Percentiles rank a stretch among this genome's conserved stretches.
Conservation (phyloP, 2,797 vertebrate species). For the Odontamblyopus lacepedii region DNA sequence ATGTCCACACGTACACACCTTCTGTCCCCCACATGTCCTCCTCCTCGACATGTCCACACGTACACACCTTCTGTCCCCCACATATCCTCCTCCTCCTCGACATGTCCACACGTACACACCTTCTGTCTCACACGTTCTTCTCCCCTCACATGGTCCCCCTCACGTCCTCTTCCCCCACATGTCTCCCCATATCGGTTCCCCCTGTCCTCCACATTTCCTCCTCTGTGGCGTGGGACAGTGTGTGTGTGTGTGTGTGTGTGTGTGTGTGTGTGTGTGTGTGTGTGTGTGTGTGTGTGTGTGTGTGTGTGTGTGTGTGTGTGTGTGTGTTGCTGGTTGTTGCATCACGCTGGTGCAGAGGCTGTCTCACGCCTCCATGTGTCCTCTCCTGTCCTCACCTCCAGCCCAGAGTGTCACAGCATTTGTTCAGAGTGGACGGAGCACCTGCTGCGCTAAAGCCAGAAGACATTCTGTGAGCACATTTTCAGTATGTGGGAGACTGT, state of each 20-base stretch:
- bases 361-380: conserved; percentile 27
- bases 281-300: neutral
- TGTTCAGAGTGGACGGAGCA: too few relatives aligned
- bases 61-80: too few relatives aligned
- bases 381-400: conserved; percentile 5
- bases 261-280: neutral
- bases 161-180: too few relatives aligned
- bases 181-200: too few relatives aligned
- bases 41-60: too few relatives aligned
- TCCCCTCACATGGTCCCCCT: neutral
- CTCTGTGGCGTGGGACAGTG: neutral
- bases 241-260: neutral
- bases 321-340: neutral
- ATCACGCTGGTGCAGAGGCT: conserved; percentile 29
- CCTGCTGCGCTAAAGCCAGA: too few relatives aligned
- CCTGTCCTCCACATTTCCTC: neutral
- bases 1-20: too few relatives aligned
- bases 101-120: too few relatives aligned
- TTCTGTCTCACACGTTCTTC: neutral
- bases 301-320: neutral
- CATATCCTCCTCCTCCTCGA: neutral
- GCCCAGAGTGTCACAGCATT: too few relatives aligned
- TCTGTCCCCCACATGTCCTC: neutral
- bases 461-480: too few relatives aligned
- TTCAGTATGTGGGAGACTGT: too few relatives aligned